phyloP scores from a whole-genome alignment of 2,113 vertebrate genomes.

The Hypanus sabinus region DNA sequence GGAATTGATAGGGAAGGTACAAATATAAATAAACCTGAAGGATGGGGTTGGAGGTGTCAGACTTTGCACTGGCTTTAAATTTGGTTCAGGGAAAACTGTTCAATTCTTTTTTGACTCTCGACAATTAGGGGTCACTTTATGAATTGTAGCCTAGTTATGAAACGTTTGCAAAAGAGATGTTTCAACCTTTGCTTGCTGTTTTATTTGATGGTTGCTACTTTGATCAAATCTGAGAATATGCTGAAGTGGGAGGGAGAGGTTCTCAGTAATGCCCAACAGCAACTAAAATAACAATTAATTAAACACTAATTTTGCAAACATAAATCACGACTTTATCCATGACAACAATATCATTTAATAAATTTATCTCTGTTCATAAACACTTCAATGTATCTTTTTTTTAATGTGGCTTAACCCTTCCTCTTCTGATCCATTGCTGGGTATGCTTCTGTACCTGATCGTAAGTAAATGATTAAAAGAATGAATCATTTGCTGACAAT shows the following conservation, averaged over 20 bases:
- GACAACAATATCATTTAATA: not conserved
- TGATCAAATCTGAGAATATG: not conserved
- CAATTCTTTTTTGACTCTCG: not conserved
- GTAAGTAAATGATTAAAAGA: not conserved
- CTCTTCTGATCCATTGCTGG: not conserved
- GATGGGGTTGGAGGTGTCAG: conserved; percentile 18
- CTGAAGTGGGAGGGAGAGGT: not conserved
- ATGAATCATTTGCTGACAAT: not conserved
- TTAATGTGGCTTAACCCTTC: not conserved
- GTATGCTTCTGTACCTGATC: not conserved
- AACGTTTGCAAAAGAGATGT: not conserved
- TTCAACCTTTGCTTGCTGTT: not conserved
- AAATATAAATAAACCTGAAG: conserved; percentile 13
- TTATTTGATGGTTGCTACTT: not conserved
- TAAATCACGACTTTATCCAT: not conserved
- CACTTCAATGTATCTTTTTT: not conserved
- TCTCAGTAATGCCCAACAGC: not conserved
- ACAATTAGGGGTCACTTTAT: conserved; percentile 19
- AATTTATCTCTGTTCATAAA: conserved; percentile 3
- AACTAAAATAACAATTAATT: not conserved
- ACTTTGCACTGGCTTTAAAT: not conserved
- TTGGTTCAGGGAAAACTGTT: conserved; percentile 18
- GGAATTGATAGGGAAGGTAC: conserved; percentile 91
- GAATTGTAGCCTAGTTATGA: conserved; percentile 13
- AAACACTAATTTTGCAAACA: not conserved